Conservation (phyloP, 2,113 vertebrate genomes). For the Chionomys nivalis region DNA sequence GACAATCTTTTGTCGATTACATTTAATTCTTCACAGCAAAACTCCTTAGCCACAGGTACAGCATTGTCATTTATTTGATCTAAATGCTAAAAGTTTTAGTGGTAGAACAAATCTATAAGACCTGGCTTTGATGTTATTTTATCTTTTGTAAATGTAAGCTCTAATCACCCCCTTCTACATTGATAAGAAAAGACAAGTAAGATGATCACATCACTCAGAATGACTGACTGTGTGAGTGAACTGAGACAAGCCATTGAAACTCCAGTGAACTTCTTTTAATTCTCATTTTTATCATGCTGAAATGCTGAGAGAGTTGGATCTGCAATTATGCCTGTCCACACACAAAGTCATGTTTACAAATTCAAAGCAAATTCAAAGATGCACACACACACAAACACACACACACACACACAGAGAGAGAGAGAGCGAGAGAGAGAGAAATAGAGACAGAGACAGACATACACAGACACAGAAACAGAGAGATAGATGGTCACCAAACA, state of each 20-base stretch:
- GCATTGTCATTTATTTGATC: background rate
- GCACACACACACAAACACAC: background rate
- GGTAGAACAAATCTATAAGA: background rate
- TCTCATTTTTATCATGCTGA: background rate
- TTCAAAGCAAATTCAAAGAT: background rate
- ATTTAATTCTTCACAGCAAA: background rate
- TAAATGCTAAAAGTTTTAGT: background rate
- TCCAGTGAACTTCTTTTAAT: background rate
- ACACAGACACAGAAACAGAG: background rate
- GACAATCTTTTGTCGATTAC: background rate
- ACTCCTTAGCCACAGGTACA: background rate
- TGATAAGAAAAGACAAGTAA: background rate
- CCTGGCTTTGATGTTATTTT: background rate
- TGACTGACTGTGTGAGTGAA: background rate
- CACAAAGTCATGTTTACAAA: background rate
- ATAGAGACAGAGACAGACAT: background rate
- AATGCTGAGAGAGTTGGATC: background rate
- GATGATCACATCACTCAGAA: background rate
- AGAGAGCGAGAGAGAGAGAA: background rate
- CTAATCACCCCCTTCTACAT: background rate
- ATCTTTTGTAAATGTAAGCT: background rate
- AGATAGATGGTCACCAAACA: background rate
- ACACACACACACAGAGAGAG: background rate
- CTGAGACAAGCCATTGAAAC: background rate
- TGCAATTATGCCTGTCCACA: background rate